Base-by-base conservation (phyloP, 2,797 vertebrate genomes). In the Menidia menidia region DNA sequence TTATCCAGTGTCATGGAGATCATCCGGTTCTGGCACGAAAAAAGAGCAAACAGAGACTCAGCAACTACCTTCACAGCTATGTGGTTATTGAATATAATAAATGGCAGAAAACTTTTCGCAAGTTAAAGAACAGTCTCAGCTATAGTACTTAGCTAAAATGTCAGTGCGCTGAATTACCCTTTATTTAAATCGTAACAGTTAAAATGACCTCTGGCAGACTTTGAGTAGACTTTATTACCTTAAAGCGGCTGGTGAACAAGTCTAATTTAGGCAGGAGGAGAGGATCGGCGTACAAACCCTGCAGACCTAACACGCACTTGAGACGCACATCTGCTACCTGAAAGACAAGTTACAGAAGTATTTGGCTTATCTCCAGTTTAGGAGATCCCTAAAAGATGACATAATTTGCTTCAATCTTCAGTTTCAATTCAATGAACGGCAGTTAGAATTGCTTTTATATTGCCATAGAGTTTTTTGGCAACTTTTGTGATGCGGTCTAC, bases 1-100 rank as follows among this genome's bases (percentile, higher is more conserved):
- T 96, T 97, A 88, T 98, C 97, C 91, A 97, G 92, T 57, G 94
- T 95, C 97, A 98, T 97, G 78, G 97, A 97, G 81, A 97, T 89
- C 86, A 98, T 94, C 84, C 97, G 94, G 57, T 95, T 95, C 97
- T 98, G 89, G 55, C 84, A 78, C 14, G 62, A 41, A 88, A 52
- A 35, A 1, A 45, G 16, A 30, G 35, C 35, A 3, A 39, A 39
- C 8, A 39, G 10, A 39, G 8, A 39, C 35, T 25, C 25, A 25
- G 25, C 7, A 39, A 7, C 35, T 39, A 39, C 35, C 35, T 39
- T 10, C 10, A 10, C 35, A 39, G 35, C 35, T 39, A 39, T 39
- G 10, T 39, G 2, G 25, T 25, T 25, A 25, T 25, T 25, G 25
- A 39, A 39, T 5, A 39, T 39, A 6, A 4, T 39, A 39, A 39